Base-by-base conservation (phyloP, 2,888 invertebrate species). In the Drosophila borealis region DNA sequence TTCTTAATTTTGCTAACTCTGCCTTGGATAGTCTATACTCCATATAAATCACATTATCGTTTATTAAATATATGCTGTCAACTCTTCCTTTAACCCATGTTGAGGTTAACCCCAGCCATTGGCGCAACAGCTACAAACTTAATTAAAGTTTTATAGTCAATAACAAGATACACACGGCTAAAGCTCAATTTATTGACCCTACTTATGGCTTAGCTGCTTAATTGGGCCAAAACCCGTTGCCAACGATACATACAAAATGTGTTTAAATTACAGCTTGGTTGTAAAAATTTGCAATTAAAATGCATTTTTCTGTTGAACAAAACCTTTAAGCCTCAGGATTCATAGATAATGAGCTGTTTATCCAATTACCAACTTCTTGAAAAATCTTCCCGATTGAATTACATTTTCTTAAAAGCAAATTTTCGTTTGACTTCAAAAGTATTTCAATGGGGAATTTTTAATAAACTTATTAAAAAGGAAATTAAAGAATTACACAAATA, bases 161-260 rank as follows among this genome's bases (percentile, higher is more conserved):
- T 37, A 33, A 21, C 9, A 48, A 29, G 4, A 2, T 21, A 14
- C 8, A 19, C 19, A 4, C 9, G 45, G 14, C 8, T 14, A 4
- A 45, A 9, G 5, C 13, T 0, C 2, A 41, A 48, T 63, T 44
- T 19, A 29, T 42, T 25, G 42, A 17, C 17, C 25, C 42, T 25
- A 25, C 2, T 36, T 45, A 11, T 36, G 44, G 62, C 11, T 44
- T 13, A 63, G 10, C n/a, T 9, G 9, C 13, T 42, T 64, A 49
- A 49, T 48, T 63, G 25, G 14, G 11, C 13, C 25, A 21, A 3
- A 11, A 14, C n/a, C 14, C 34, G 21, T n/a, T 41, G 25, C 13
- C 13, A 41, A n/a, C 33, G 13, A 21, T 14, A n/a, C 6, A 21
- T 21, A n/a, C 29, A 51, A 29, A 53, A 17, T n/a, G 33, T 4